A percentile compares a stretch with the other conserved stretches of the same genome.
Conservation (phyloP, 2,113 vertebrate genomes). For the Pseudopodoces humilis region DNA sequence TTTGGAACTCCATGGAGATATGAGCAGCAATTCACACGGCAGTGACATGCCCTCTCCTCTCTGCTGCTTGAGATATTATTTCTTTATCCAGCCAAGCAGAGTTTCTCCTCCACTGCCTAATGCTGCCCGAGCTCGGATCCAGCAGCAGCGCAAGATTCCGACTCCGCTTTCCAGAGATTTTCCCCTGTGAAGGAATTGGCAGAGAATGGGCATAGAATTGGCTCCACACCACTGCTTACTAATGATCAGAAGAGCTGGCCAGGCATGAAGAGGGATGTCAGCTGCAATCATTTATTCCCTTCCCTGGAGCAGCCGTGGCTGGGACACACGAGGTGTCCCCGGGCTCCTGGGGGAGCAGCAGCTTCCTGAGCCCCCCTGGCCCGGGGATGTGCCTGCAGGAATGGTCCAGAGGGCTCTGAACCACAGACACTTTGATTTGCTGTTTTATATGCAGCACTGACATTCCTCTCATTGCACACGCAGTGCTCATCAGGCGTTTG, state of each 20-base stretch:
- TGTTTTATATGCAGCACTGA: not conserved
- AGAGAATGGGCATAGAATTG: not conserved
- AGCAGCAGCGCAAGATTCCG: not conserved
- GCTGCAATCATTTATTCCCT: slow-evolving; percentile 23
- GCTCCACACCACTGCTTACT: slow-evolving; percentile 37
- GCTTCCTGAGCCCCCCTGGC: not conserved
- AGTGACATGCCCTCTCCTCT: not conserved
- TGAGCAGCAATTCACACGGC: not conserved
- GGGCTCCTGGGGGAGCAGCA: not conserved
- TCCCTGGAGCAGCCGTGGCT: not conserved
- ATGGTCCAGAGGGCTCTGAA: not conserved
- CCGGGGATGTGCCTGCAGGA: not conserved
- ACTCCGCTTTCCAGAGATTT: not conserved
- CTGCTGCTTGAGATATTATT: not conserved
- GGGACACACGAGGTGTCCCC: not conserved
- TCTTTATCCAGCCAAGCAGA: not conserved
- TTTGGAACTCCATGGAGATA: not conserved
- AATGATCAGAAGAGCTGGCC: slow-evolving; percentile 27
- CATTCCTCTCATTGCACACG: not conserved
- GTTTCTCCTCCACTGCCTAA: not conserved
- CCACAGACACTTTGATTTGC: not conserved
- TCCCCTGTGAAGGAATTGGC: slow-evolving; percentile 14
- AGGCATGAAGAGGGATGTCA: slow-evolving; percentile 28
- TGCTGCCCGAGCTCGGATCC: not conserved
- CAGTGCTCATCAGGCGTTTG: not conserved